Evolutionary conservation across 2,113 vertebrate genomes (phyloP).

Genomic region (Carassius carassius): DNA sequence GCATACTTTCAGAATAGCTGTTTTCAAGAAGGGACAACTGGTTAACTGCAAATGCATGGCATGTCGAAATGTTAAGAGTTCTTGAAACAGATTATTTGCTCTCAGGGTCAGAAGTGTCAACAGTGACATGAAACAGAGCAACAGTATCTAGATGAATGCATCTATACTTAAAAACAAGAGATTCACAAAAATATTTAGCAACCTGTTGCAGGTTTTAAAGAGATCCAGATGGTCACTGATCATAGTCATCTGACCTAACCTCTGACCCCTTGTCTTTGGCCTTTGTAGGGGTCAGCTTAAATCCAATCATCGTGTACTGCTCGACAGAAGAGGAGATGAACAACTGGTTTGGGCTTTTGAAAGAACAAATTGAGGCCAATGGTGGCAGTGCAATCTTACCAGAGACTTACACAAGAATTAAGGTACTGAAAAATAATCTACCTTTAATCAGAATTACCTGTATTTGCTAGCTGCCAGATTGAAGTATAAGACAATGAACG

Average conservation of each 20-base stretch:
- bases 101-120: neutral
- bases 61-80: slow-evolving; percentile 51
- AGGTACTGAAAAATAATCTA: slow-evolving; percentile 62
- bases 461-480: neutral
- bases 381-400: slow-evolving; percentile 70
- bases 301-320: slow-evolving; percentile 88
- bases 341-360: slow-evolving; percentile 88
- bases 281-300: slow-evolving; percentile 83
- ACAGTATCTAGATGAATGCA: neutral
- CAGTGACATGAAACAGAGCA: neutral
- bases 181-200: slow-evolving; percentile 3
- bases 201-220: slow-evolving; percentile 26
- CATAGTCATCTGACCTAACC: slow-evolving; percentile 54
- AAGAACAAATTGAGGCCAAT: slow-evolving; percentile 84
- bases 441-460: neutral
- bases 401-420: slow-evolving; percentile 68
- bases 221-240: slow-evolving; percentile 47
- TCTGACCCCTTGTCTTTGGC: slow-evolving; percentile 47
- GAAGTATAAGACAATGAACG: neutral
- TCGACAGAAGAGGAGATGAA: slow-evolving; percentile 81
- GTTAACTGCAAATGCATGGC: slow-evolving; percentile 18
- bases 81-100: slow-evolving; percentile 24
- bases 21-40: slow-evolving; percentile 55
- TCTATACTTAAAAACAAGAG: neutral
- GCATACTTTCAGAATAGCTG: slow-evolving; percentile 62